Evolutionary conservation across 2,888 invertebrate species (phyloP).

Genomic region (Caradrina clavipalpis): DNA sequence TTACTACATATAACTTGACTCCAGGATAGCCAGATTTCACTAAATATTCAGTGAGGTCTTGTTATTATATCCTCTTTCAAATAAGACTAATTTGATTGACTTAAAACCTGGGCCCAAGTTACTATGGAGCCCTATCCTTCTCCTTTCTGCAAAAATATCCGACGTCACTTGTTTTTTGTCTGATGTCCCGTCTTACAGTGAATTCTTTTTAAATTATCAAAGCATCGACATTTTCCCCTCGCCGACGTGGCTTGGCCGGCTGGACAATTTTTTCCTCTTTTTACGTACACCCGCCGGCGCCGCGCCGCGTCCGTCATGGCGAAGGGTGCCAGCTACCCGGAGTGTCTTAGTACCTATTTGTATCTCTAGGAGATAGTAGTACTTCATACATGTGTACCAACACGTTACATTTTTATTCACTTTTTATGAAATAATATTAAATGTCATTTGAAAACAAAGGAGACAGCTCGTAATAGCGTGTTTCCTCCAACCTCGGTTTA

Average conservation of each 20-base stretch:
- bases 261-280: slow-evolving; percentile 5
- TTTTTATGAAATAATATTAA: not conserved
- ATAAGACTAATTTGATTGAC: too few species aligned
- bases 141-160: not conserved
- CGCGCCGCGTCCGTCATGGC: not conserved
- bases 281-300: not conserved
- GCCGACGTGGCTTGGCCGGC: not conserved
- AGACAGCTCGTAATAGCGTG: not conserved
- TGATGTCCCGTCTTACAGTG: not conserved
- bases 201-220: slow-evolving; percentile 6
- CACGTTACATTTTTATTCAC: too few species aligned
- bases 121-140: too few species aligned
- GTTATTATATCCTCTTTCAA: too few species aligned
- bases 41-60: too few species aligned
- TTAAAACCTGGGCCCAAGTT: too few species aligned
- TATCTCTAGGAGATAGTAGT: too few species aligned
- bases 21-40: too few species aligned
- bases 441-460: not conserved
- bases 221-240: not conserved
- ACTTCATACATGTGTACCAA: too few species aligned
- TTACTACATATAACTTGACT: too few species aligned
- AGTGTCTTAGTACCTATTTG: too few species aligned
- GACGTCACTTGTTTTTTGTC: not conserved
- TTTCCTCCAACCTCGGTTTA: not conserved
- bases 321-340: not conserved